Percentiles rank a stretch among this genome's conserved stretches.
These are phyloP conservation scores for Equus przewalskii DNA, from an alignment of 2,113 vertebrate genomes.

Conservation along the genomic window DNA sequence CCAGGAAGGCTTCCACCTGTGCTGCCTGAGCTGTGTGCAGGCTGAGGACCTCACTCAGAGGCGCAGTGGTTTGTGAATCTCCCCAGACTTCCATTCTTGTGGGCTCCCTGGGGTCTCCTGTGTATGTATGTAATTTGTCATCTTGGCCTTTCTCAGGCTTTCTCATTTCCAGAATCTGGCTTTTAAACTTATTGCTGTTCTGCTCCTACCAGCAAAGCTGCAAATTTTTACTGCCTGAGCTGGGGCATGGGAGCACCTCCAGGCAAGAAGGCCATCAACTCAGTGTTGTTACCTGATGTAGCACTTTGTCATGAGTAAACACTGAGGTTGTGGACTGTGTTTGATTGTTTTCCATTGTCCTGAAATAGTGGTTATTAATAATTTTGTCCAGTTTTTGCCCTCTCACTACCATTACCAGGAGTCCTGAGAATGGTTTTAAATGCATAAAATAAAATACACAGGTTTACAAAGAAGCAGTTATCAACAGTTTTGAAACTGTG, in stretches of 20 bases:
- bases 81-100: neutral
- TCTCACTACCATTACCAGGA: neutral
- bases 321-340: neutral
- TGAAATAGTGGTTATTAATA: neutral
- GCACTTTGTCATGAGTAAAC: neutral
- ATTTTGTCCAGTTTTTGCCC: neutral
- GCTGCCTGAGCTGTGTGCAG: no score
- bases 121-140: fast-evolving
- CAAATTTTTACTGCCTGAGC: neutral
- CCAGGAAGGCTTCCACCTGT: no score
- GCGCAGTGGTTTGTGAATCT: neutral
- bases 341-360: neutral
- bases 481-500: neutral
- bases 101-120: neutral
- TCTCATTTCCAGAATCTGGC: neutral
- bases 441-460: neutral
- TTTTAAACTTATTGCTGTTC: neutral
- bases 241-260: neutral
- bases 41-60: no score
- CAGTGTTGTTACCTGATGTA: fast-evolving
- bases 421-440: neutral
- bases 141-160: neutral
- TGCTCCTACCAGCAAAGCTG: neutral
- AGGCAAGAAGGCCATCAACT: neutral
- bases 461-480: neutral